Conservation (phyloP, 2,113 vertebrate species). For the Empidonax alnorum region DNA sequence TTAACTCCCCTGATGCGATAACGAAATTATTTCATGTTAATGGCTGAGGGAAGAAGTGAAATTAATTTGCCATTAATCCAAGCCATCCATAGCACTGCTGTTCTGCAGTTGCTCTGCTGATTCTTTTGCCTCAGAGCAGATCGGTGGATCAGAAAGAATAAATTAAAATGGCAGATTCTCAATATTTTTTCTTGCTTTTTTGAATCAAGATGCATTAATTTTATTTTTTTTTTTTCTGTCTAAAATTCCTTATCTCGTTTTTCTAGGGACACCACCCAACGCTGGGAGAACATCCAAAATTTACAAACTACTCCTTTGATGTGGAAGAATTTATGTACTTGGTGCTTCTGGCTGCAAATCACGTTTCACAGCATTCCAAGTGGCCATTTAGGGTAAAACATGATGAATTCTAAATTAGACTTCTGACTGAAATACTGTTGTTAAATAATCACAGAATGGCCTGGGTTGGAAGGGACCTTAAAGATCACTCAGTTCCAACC, state of each 20-base stretch:
- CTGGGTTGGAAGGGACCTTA: neutral
- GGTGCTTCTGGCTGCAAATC: conserved; percentile 86
- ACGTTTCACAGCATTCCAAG: conserved; percentile 84
- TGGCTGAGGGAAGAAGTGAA: conserved; percentile 1
- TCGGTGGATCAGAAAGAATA: conserved; percentile 30
- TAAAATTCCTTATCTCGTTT: conserved; percentile 32
- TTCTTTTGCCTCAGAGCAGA: conserved; percentile 2
- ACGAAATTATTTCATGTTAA: conserved; percentile 43
- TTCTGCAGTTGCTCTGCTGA: neutral
- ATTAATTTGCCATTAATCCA: conserved; percentile 51
- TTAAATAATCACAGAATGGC: neutral
- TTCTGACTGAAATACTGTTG: neutral
- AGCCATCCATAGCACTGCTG: neutral
- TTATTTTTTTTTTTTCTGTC: neutral
- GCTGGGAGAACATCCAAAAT: conserved; percentile 95
- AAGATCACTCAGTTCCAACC: neutral
- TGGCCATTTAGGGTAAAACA: conserved; percentile 81
- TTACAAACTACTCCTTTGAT: conserved; percentile 96
- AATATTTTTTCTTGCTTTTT: neutral
- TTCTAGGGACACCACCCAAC: conserved; percentile 95
- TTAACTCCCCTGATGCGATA: conserved; percentile 16
- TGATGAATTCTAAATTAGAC: conserved; percentile 84
- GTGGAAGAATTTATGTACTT: conserved; percentile 92
- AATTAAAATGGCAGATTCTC: conserved; percentile 15
- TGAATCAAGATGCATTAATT: neutral